A percentile compares a stretch with the other conserved stretches of the same genome.
Conservation (phyloP, 2,888 invertebrate species). For the Callinectes sapidus region DNA sequence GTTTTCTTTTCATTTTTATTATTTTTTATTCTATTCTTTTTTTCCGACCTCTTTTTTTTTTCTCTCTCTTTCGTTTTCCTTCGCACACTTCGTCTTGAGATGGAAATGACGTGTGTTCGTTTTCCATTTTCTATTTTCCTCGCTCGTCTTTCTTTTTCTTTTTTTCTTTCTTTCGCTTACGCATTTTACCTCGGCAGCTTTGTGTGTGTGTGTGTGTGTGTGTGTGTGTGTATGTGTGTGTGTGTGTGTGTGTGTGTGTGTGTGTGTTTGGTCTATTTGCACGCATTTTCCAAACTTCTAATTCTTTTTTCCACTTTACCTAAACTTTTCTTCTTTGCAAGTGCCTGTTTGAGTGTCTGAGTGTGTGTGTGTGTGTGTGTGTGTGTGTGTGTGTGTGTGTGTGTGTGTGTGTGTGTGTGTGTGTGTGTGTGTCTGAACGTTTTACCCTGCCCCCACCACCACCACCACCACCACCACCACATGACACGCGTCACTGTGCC, state of each 20-base stretch:
- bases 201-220: neutral
- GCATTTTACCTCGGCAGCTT: neutral
- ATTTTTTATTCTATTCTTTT: too few species aligned
- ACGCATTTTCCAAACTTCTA: neutral
- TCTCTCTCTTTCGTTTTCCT: neutral
- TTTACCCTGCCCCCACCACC: neutral
- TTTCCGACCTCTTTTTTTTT: neutral
- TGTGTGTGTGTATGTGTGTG: neutral
- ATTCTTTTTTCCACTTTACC: neutral
- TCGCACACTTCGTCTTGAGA: neutral
- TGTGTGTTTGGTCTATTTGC: neutral
- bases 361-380: neutral
- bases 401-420: neutral
- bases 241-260: neutral
- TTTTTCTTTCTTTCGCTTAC: neutral
- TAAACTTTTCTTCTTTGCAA: neutral
- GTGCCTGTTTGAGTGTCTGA: neutral
- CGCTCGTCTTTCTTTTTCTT: neutral
- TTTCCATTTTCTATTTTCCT: neutral
- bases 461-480: neutral
- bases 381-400: neutral
- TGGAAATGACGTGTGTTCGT: neutral
- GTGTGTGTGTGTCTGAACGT: neutral
- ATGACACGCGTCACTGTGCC: neutral
- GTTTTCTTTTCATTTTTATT: neutral